Percentiles rank a stretch among this genome's conserved stretches.
Evolutionary conservation across 2,797 vertebrate species (phyloP).

Genomic region (Rhinoraja longicauda): DNA sequence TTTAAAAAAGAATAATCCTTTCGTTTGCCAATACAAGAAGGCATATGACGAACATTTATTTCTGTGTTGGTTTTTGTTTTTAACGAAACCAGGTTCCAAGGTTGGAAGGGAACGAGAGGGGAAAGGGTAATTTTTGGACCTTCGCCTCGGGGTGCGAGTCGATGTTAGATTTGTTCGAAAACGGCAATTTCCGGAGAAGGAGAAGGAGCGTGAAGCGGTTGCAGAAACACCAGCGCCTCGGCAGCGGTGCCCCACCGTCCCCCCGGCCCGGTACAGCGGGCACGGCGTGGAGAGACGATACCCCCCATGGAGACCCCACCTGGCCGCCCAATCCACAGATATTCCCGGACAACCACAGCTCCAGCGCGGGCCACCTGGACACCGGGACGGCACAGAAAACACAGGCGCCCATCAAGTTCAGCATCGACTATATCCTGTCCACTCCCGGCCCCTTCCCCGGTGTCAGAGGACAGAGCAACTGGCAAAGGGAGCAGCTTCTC

Average conservation of each 20-base stretch:
- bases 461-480: slow-evolving; percentile 58
- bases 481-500: slow-evolving; percentile 56
- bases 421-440: slow-evolving; percentile 96
- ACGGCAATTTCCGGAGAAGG: slow-evolving; percentile 85
- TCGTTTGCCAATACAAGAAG: too few relatives aligned
- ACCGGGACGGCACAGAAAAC: slow-evolving; percentile 60
- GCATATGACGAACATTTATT: neutral
- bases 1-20: too few relatives aligned
- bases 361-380: slow-evolving; percentile 52
- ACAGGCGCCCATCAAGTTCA: slow-evolving; percentile 89
- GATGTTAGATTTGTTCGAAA: slow-evolving; percentile 95
- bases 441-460: slow-evolving; percentile 72
- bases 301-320: slow-evolving; percentile 52
- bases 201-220: slow-evolving; percentile 74
- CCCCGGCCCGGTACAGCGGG: slow-evolving; percentile 32
- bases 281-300: slow-evolving; percentile 51
- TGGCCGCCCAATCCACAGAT: slow-evolving; percentile 55
- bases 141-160: slow-evolving; percentile 90
- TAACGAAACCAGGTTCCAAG: slow-evolving; percentile 75
- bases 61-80: slow-evolving; percentile 18
- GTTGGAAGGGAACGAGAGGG: slow-evolving; percentile 86
- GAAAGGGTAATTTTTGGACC: slow-evolving; percentile 95
- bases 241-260: slow-evolving; percentile 48
- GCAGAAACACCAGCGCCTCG: slow-evolving; percentile 60
- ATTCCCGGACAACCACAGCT: slow-evolving; percentile 57